phyloP scores from a whole-genome alignment of 2,797 vertebrate genomes.

The Cryptoblepharus egeriae region DNA sequence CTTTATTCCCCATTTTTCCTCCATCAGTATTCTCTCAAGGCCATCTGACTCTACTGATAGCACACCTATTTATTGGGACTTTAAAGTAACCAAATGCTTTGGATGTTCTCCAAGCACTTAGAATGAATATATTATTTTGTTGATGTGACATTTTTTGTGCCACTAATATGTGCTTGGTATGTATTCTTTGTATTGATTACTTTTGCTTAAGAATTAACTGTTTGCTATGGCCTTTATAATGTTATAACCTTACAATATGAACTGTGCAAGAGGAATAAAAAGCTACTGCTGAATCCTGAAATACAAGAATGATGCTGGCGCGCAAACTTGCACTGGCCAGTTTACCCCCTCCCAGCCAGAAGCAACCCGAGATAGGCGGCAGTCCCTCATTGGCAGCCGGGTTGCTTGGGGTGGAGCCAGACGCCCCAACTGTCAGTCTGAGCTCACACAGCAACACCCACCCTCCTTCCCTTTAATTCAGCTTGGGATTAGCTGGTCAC shows the following conservation, averaged over 20 bases:
- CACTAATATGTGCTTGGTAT: conserved; percentile 34
- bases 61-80: conserved; percentile 2
- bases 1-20: not conserved
- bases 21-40: not conserved
- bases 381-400: no score
- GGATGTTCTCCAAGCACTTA: not conserved
- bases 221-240: conserved; percentile 46
- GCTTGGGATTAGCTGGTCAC: no score
- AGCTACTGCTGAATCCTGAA: conserved; percentile 48
- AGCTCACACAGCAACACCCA: no score
- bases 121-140: conserved; percentile 6
- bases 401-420: no score
- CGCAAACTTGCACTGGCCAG: no score
- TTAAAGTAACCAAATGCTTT: not conserved
- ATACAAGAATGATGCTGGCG: not conserved
- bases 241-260: conserved; percentile 19
- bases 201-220: conserved; percentile 41
- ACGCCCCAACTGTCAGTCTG: no score
- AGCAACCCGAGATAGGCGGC: no score
- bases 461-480: no score
- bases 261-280: conserved; percentile 19
- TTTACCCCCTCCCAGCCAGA: no score
- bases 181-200: conserved; percentile 41
- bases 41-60: not conserved
- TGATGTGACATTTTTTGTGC: conserved; percentile 34